Evolutionary conservation across 1,140 invertebrate species (phyloP).

Genomic region (Aphaenogaster floridana): DNA sequence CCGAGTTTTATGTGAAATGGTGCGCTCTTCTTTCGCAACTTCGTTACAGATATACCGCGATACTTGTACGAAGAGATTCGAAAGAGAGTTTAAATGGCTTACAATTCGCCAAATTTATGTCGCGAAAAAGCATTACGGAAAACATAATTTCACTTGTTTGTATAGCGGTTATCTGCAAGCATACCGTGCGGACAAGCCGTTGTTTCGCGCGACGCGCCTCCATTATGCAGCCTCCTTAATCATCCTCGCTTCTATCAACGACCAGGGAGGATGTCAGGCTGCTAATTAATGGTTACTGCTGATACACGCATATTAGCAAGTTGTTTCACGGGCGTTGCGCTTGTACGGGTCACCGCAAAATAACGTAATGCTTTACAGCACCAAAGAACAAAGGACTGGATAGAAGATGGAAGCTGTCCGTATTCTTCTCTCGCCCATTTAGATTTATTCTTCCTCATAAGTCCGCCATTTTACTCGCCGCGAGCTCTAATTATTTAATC

Average conservation of each 20-base stretch:
- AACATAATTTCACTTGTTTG: neutral
- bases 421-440: neutral
- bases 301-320: neutral
- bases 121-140: neutral
- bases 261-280: neutral
- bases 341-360: neutral
- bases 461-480: neutral
- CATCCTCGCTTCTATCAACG: conserved; percentile 12
- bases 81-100: neutral
- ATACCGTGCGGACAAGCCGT: neutral
- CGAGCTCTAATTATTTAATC: conserved; percentile 38
- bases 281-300: conserved; percentile 45
- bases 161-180: neutral
- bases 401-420: neutral
- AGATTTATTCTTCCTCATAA: neutral
- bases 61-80: neutral
- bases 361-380: conserved; percentile 1
- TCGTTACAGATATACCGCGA: neutral
- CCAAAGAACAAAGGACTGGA: neutral
- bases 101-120: neutral
- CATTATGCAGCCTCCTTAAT: conserved; percentile 40
- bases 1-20: neutral
- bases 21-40: neutral
- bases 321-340: neutral
- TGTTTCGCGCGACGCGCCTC: neutral